These are phyloP conservation scores for Petrophora chlorosata DNA, from an alignment of 2,888 invertebrate genomes.

Conservation along the genomic window DNA sequence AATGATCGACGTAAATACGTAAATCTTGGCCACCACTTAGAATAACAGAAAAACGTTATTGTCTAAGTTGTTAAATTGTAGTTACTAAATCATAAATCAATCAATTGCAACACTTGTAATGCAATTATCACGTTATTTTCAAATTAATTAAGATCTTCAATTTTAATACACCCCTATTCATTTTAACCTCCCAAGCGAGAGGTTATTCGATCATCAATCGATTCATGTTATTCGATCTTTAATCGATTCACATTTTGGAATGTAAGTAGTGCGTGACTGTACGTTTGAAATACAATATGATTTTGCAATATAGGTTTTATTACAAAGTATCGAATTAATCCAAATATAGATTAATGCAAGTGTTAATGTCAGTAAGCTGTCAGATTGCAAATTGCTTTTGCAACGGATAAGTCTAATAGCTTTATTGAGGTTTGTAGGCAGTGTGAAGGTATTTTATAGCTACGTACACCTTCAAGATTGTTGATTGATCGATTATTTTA, in stretches of 20 bases:
- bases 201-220: conserved; percentile 17
- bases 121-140: conserved; percentile 17
- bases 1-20: no score
- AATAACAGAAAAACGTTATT: no score
- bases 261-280: conserved; percentile 57
- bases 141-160: conserved; percentile 44
- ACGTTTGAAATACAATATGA: conserved; percentile 47
- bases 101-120: conserved; percentile 14
- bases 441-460: no score
- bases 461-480: no score
- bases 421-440: no score
- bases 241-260: conserved; percentile 21
- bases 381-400: conserved; percentile 20
- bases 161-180: conserved; percentile 29
- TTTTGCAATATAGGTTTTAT: conserved; percentile 42
- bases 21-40: no score
- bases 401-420: neutral
- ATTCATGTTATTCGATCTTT: conserved; percentile 12
- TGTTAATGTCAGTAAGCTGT: conserved; percentile 21
- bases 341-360: conserved; percentile 29
- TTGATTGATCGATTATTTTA: no score
- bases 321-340: conserved; percentile 40
- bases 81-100: no score
- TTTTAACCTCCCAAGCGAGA: conserved; percentile 36
- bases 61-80: no score